phyloP scores from a whole-genome alignment of 2,113 vertebrate genomes.

The Tychaedon coryphoeus region DNA sequence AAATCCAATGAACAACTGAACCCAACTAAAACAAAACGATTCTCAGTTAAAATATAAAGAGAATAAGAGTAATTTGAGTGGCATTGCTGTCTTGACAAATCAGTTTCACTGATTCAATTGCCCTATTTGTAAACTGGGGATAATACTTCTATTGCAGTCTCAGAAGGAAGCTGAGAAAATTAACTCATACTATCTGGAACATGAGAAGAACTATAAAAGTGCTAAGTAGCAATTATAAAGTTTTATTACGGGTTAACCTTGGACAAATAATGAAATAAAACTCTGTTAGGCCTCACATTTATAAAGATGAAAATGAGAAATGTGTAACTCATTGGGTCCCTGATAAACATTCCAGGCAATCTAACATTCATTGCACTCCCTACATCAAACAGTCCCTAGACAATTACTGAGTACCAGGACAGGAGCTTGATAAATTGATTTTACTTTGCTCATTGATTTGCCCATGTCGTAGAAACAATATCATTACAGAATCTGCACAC shows the following conservation, averaged over 20 bases:
- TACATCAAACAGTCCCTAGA: background rate
- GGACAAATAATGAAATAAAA: background rate
- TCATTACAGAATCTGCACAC: constrained; percentile 36
- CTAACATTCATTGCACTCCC: background rate
- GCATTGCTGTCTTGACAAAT: background rate
- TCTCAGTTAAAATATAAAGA: background rate
- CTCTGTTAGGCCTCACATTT: background rate
- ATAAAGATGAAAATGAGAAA: constrained; percentile 27
- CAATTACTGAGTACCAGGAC: constrained; percentile 1
- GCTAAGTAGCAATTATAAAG: background rate
- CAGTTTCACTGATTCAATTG: background rate
- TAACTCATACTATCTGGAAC: background rate
- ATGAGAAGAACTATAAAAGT: background rate
- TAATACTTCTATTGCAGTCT: background rate
- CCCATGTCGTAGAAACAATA: constrained; percentile 25
- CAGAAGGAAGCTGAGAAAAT: background rate
- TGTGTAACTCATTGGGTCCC: background rate
- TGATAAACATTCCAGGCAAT: constrained; percentile 1
- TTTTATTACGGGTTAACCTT: background rate
- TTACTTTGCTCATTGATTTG: constrained; percentile 51
- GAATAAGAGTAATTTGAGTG: background rate
- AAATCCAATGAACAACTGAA: background rate
- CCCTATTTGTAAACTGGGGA: background rate
- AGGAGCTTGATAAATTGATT: constrained; percentile 48
- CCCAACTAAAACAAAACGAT: background rate